Percentiles rank a stretch among this genome's conserved stretches.
Evolutionary conservation across 2,888 invertebrate species (phyloP).

Genomic region (Axea sp.): DNA sequence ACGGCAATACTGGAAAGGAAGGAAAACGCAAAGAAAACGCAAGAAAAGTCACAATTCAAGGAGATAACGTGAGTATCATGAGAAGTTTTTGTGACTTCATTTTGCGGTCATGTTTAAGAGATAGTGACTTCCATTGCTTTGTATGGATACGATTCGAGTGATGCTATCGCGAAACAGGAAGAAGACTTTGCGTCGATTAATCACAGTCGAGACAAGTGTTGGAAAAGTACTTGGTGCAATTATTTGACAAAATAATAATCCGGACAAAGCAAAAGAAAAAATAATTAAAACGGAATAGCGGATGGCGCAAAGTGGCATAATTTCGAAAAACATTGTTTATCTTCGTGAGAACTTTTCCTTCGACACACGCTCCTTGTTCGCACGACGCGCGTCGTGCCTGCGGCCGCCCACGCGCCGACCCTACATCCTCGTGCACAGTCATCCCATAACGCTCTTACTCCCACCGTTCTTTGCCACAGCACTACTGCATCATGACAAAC

Average conservation of each 20-base stretch:
- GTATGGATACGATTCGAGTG: conserved; percentile 7
- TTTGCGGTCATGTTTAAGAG: conserved; percentile 41
- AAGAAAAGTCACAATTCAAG: conserved; percentile 52
- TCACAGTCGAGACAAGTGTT: conserved; percentile 20
- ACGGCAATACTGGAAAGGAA: background rate
- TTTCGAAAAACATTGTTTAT: conserved; percentile 40
- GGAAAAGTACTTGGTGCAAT: conserved; percentile 1
- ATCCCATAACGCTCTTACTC: conserved; percentile 69
- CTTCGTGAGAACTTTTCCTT: conserved; percentile 51
- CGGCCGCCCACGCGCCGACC: conserved; percentile 80
- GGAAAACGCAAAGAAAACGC: conserved; percentile 49
- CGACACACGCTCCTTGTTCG: conserved; percentile 66
- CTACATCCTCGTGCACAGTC: conserved; percentile 74
- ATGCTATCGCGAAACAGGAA: conserved; percentile 25
- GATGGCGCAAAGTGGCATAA: background rate
- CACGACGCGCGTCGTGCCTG: conserved; percentile 78
- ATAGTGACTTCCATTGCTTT: conserved; percentile 21
- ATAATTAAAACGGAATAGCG: conserved; percentile 1
- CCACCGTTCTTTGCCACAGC: conserved; percentile 62
- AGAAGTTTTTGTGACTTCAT: conserved; percentile 26
- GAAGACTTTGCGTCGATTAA: conserved; percentile 36
- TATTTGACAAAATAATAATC: too few species aligned
- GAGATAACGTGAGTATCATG: conserved; percentile 33
- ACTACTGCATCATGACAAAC: conserved; percentile 66
- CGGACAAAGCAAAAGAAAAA: background rate